Base-by-base conservation (phyloP, 2,113 vertebrate species). In the Gobiocypris rarus region DNA sequence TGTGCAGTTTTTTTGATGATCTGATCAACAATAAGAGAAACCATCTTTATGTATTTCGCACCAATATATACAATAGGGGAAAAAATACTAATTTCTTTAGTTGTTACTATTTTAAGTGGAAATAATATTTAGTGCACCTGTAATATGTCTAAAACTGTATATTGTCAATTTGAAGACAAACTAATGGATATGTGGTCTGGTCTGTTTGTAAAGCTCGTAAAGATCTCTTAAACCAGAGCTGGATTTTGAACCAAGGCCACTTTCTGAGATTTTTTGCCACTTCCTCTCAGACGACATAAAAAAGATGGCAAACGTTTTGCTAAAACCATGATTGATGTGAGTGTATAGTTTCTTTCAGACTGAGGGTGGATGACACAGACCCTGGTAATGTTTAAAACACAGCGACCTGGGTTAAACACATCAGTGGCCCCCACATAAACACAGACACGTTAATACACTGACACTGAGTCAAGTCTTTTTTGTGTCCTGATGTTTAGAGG, bases 291-390 rank as follows among this genome's bases (percentile, higher is more conserved):
- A 67, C 84, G 52, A 75, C 50, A 75, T 81, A 76, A 83, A 81
- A 76, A 85, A 73, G 75, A 75, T 61, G 17, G 31, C 58, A 75
- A 69, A 34, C n/a, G 19, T 83, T 71, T 73, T 69, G 70, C 84
- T 81, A 77, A 41, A 79, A 63, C 56, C 79, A 56, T 88, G 88
- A 89, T 90, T 87, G 88, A 90, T 90, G 84, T 71, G 59, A 74
- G 85, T 86, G 85, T 90, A 87, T 87, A 88, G 89, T 88, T 84
- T 89, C 82, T 70, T 88, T 85, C 83, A 45, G 71, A 87, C 84
- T 87, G 73, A 86, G 77, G 69, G 83, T 84, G 82, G 75, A 74
- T 34, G 34, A 84, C 58, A 50, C 24, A 45, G 17, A 52, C 41
- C 70, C 31, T 28, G 69, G 78, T 81, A 83, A 86, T 87, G 85